A percentile compares a stretch with the other conserved stretches of the same genome.
Evolutionary conservation across 1,140 invertebrate genomes (phyloP).

Genomic region (Grapholita molesta): DNA sequence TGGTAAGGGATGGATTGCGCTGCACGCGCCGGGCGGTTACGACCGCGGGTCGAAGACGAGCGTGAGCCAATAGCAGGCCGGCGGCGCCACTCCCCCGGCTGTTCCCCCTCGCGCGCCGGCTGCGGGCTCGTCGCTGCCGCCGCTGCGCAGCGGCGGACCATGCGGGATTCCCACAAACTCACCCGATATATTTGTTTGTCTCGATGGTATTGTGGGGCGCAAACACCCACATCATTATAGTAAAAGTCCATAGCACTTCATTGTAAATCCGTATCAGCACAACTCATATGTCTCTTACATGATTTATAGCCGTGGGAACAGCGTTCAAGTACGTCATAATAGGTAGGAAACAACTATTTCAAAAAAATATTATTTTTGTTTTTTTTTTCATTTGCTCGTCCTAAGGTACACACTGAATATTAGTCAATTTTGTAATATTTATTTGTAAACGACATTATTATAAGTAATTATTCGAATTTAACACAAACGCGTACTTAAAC

Average conservation of each 20-base stretch:
- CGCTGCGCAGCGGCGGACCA: slow-evolving; percentile 43
- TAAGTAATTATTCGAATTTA: too few relatives aligned
- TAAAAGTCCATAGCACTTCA: slow-evolving; percentile 58
- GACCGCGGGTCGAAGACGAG: slow-evolving; percentile 30
- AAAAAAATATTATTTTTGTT: not conserved
- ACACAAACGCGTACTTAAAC: too few relatives aligned
- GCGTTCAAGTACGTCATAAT: not conserved
- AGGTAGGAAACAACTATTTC: not conserved
- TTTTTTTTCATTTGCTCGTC: not conserved
- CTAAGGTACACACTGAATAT: too few relatives aligned
- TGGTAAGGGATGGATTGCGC: slow-evolving; percentile 47
- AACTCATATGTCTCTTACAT: slow-evolving; percentile 61
- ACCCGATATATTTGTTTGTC: slow-evolving; percentile 61
- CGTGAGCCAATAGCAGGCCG: slow-evolving; percentile 46
- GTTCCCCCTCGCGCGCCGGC: slow-evolving; percentile 33
- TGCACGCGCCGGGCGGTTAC: slow-evolving; percentile 47
- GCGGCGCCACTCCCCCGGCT: slow-evolving; percentile 47
- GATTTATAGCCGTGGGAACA: slow-evolving; percentile 74
- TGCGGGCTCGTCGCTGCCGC: slow-evolving; percentile 26
- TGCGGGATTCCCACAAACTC: slow-evolving; percentile 73
- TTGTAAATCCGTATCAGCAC: slow-evolving; percentile 69
- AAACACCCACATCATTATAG: slow-evolving; percentile 74
- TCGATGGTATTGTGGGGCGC: slow-evolving; percentile 52
- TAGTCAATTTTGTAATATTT: too few relatives aligned
- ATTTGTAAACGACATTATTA: too few relatives aligned